phyloP scores from a whole-genome alignment of 2,888 invertebrate genomes.

The Ariolimax columbianus region DNA sequence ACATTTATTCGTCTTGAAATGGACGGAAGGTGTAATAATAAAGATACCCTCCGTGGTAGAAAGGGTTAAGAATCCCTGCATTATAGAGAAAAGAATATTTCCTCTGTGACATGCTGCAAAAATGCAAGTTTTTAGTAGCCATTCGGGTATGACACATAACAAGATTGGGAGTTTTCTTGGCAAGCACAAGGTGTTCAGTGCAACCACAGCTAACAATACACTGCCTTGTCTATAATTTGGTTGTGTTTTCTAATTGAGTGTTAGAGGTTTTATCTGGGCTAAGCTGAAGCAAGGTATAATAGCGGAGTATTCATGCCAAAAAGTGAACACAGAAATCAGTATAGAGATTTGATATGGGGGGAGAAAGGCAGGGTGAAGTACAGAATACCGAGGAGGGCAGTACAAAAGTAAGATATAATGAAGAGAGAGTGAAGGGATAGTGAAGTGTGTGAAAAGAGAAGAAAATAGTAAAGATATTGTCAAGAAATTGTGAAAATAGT shows the following conservation, averaged over 20 bases:
- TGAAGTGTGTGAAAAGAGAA: not conserved
- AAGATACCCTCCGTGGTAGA: too few species aligned
- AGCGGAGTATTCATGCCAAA: not conserved
- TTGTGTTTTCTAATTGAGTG: not conserved
- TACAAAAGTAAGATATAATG: not conserved
- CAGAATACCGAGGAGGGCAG: too few species aligned
- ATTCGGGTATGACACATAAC: not conserved
- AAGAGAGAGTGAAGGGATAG: not conserved
- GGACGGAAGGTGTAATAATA: too few species aligned
- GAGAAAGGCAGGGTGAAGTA: not conserved
- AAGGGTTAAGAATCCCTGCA: too few species aligned
- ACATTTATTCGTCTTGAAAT: too few species aligned
- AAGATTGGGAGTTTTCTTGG: not conserved
- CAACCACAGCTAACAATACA: slow-evolving; percentile 15
- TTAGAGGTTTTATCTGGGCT: not conserved
- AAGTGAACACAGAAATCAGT: not conserved
- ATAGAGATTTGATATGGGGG: not conserved
- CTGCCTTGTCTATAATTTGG: slow-evolving; percentile 20
- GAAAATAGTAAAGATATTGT: not conserved
- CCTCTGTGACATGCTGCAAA: not conserved
- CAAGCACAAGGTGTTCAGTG: not conserved
- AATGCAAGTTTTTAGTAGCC: not conserved
- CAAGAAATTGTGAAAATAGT: too few species aligned
- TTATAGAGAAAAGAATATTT: not conserved
- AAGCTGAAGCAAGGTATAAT: not conserved